Conservation (phyloP, 1,140 invertebrate genomes). For the Lanistes nyassanus region DNA sequence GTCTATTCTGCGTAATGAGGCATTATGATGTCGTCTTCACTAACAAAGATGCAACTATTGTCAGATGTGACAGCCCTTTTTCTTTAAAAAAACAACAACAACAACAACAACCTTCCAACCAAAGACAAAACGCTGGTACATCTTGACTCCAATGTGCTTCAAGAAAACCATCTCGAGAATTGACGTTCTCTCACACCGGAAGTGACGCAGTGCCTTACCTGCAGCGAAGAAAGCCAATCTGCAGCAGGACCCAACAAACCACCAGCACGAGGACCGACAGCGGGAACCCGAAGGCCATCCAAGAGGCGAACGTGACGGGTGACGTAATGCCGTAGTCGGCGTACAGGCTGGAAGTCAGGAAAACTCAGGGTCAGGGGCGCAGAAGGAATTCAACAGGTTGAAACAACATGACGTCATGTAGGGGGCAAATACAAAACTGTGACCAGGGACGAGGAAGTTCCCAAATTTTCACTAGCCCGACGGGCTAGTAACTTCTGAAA, state of each 20-base stretch:
- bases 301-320: conserved; percentile 62
- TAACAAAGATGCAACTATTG: too few relatives aligned
- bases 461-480: too few relatives aligned
- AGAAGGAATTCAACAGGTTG: background rate
- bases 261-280: conserved; percentile 57
- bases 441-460: too few relatives aligned
- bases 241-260: conserved; percentile 62
- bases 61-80: too few relatives aligned
- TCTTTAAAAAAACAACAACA: background rate
- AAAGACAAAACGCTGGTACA: too few relatives aligned
- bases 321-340: conserved; percentile 2
- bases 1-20: too few relatives aligned
- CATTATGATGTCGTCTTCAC: too few relatives aligned
- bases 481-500: too few relatives aligned
- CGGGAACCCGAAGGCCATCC: conserved; percentile 66
- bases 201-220: conserved; percentile 31
- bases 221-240: conserved; percentile 53
- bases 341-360: conserved; percentile 23
- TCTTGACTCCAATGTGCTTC: background rate
- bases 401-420: background rate
- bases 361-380: background rate
- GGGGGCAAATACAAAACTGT: background rate
- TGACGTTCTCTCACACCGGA: background rate
- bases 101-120: too few relatives aligned
- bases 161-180: background rate